Percentiles rank a stretch among this genome's conserved stretches.
Evolutionary conservation across 2,797 vertebrate genomes (phyloP).

Genomic region (Coregonus ussuriensis): DNA sequence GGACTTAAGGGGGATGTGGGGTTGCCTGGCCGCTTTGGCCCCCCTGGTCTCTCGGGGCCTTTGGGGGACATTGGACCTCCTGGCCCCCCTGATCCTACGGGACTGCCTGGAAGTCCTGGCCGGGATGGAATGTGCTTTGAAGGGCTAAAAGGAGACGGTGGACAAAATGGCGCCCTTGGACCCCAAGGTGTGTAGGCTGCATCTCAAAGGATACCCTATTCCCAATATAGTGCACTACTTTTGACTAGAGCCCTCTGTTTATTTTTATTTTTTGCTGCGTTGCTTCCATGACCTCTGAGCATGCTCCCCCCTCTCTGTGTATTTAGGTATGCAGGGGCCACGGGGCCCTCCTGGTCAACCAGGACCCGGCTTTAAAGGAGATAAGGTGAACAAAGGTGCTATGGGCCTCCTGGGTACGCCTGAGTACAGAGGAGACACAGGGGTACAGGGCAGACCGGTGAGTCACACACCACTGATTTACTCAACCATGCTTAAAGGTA

Average conservation of each 20-base stretch:
- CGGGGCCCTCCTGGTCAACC: slow-evolving; percentile 79
- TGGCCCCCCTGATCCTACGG: slow-evolving; percentile 74
- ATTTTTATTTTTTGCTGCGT: not conserved
- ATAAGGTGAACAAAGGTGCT: slow-evolving; percentile 78
- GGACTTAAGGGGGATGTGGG: slow-evolving; percentile 65
- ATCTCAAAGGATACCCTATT: not conserved
- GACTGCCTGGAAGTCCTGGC: slow-evolving; percentile 76
- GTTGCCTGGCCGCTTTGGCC: slow-evolving; percentile 74
- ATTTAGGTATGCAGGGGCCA: slow-evolving; percentile 74
- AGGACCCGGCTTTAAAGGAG: slow-evolving; percentile 80
- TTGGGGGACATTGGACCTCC: slow-evolving; percentile 73
- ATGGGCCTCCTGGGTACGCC: slow-evolving; percentile 68
- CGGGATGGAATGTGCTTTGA: slow-evolving; percentile 64
- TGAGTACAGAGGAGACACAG: slow-evolving; percentile 73
- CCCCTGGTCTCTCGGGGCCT: slow-evolving; percentile 69
- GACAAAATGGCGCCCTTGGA: slow-evolving; percentile 74
- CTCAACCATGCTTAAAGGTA: not conserved
- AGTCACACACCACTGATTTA: slow-evolving; percentile 50
- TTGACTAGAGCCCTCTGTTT: not conserved
- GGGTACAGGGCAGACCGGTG: slow-evolving; percentile 75
- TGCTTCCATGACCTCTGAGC: not conserved
- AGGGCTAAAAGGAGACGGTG: slow-evolving; percentile 80
- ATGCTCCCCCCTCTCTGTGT: not conserved
- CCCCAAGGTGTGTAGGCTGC: slow-evolving; percentile 71
- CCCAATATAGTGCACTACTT: too few species aligned